phyloP scores from a whole-genome alignment of 2,888 invertebrate species.

The Diaperis boleti region DNA sequence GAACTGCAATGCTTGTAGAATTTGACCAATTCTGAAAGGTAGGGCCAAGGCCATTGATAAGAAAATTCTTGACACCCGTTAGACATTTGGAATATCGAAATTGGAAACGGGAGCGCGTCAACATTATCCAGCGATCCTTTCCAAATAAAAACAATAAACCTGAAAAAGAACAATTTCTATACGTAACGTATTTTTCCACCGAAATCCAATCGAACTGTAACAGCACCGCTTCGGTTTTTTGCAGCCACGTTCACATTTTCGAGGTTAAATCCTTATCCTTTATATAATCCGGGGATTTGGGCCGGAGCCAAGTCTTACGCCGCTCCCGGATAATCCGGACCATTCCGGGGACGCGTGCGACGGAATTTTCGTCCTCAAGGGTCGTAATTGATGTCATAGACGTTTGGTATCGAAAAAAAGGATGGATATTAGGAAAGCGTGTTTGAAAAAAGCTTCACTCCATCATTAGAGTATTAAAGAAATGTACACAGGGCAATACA shows the following conservation, averaged over 20 bases:
- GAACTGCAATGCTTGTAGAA: too few species aligned
- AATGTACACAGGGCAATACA: too few species aligned
- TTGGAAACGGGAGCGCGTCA: constrained; percentile 31
- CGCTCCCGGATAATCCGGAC: constrained; percentile 9
- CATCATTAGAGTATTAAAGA: too few species aligned
- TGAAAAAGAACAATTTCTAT: constrained; percentile 11
- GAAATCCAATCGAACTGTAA: constrained; percentile 18
- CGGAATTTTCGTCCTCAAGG: too few species aligned
- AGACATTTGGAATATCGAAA: too few species aligned
- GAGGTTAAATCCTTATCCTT: constrained; percentile 25
- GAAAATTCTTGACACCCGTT: too few species aligned
- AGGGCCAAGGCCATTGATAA: too few species aligned
- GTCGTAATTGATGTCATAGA: too few species aligned
- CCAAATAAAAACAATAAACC: constrained; percentile 25
- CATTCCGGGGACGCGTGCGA: constrained; percentile 8
- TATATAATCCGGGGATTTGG: constrained; percentile 31
- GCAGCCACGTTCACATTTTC: constrained; percentile 18
- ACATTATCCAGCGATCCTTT: constrained; percentile 24
- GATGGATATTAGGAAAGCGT: too few species aligned
- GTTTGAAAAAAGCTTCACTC: too few species aligned
- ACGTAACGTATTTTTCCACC: constrained; percentile 9
- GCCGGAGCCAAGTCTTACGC: constrained; percentile 21
- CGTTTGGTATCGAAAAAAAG: too few species aligned
- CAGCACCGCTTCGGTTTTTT: constrained; percentile 20
- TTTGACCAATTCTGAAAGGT: too few species aligned